These are phyloP conservation scores for Hestina assimilis DNA, from an alignment of 1,140 invertebrate species.

Conservation along the genomic window DNA sequence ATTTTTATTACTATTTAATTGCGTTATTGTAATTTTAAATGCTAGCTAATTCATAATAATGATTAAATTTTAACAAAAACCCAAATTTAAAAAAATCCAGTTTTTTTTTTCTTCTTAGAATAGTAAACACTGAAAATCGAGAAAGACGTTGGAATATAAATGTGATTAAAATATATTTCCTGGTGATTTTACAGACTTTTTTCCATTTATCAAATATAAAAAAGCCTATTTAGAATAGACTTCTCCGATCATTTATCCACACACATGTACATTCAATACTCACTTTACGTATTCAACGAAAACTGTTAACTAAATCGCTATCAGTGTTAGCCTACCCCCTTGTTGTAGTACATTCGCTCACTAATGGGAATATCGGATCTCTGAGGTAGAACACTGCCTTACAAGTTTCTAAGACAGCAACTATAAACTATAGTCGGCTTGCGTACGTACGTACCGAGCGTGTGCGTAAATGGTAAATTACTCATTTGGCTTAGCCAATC, in stretches of 20 bases:
- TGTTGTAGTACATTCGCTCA: conserved; percentile 37
- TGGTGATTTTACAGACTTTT: too few relatives aligned
- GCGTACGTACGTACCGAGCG: conserved; percentile 19
- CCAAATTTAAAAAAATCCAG: too few relatives aligned
- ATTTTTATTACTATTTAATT: not conserved
- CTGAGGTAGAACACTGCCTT: conserved; percentile 34
- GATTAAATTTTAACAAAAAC: too few relatives aligned
- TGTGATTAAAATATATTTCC: too few relatives aligned
- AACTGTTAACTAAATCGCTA: conserved; percentile 34
- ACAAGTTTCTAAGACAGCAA: conserved; percentile 29
- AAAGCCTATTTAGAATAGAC: too few relatives aligned
- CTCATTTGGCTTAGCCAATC: conserved; percentile 29
- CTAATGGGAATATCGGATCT: conserved; percentile 52
- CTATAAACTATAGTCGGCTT: conserved; percentile 29
- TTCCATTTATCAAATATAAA: too few relatives aligned
- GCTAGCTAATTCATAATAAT: too few relatives aligned
- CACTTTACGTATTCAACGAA: conserved; percentile 11
- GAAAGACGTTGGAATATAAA: too few relatives aligned
- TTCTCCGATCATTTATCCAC: too few relatives aligned
- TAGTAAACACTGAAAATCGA: too few relatives aligned
- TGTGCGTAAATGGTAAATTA: conserved; percentile 44
- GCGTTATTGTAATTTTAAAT: too few relatives aligned
- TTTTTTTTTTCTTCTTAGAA: too few relatives aligned
- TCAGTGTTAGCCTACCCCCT: conserved; percentile 35
- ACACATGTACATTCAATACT: conserved; percentile 6